Conservation (phyloP, 2,888 invertebrate genomes). For the Mantis religiosa region DNA sequence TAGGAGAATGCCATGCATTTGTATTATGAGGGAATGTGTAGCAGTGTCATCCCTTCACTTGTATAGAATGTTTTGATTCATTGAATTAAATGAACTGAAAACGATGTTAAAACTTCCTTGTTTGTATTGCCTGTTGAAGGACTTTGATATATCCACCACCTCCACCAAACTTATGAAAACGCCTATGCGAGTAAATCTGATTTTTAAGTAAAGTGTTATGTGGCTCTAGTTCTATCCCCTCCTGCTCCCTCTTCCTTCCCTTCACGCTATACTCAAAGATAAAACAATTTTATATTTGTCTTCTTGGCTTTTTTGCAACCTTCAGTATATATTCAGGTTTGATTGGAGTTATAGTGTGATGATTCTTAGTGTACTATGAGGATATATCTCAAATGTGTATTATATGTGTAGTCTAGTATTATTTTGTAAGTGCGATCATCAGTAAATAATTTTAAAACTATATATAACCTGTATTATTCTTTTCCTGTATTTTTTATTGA, state of each 20-base stretch:
- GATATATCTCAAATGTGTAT: conserved; percentile 31
- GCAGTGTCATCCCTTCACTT: conserved; percentile 25
- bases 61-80: conserved; percentile 30
- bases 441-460: conserved; percentile 30
- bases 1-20: conserved; percentile 30
- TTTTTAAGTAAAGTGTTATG: conserved; percentile 1
- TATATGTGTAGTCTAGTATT: conserved; percentile 34
- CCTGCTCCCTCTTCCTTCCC: neutral
- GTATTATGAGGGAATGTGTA: conserved; percentile 28
- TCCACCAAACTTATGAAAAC: conserved; percentile 8
- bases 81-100: conserved; percentile 22
- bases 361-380: conserved; percentile 29
- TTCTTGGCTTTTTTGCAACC: conserved; percentile 30
- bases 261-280: conserved; percentile 1
- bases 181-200: neutral
- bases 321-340: conserved; percentile 28
- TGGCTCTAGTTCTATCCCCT: conserved; percentile 12
- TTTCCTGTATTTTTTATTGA: conserved; percentile 35
- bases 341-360: conserved; percentile 28
- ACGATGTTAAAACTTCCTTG: conserved; percentile 16
- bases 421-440: conserved; percentile 33
- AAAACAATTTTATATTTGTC: conserved; percentile 28
- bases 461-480: conserved; percentile 34
- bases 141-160: conserved; percentile 16
- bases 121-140: conserved; percentile 20